phyloP scores from a whole-genome alignment of 2,888 invertebrate genomes.

The Spisula solida region DNA sequence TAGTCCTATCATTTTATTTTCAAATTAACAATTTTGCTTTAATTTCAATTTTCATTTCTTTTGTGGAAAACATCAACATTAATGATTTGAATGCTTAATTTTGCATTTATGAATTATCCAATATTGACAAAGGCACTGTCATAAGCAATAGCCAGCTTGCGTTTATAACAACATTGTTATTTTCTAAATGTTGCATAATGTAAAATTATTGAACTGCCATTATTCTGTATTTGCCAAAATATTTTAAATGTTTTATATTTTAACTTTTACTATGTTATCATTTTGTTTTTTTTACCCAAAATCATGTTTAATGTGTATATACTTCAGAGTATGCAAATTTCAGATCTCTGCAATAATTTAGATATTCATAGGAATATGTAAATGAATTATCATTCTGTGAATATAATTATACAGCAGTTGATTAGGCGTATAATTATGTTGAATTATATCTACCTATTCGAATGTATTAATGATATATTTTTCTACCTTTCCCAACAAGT shows the following conservation, averaged over 20 bases:
- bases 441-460: no score
- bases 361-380: not conserved
- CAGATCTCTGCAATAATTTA: no score
- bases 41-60: not conserved
- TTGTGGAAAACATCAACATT: no score
- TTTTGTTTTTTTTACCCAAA: not conserved
- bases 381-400: not conserved
- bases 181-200: conserved; percentile 27
- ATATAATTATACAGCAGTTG: not conserved
- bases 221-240: conserved; percentile 34
- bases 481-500: no score
- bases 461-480: no score
- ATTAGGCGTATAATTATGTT: not conserved
- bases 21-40: not conserved
- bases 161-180: not conserved
- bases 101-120: not conserved
- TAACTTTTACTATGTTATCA: not conserved
- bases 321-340: not conserved
- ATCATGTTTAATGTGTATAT: not conserved
- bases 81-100: not conserved
- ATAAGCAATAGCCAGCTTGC: conserved; percentile 28
- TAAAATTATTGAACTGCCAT: conserved; percentile 25
- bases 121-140: conserved; percentile 35
- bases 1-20: not conserved
- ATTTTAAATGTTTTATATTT: conserved; percentile 23